Conservation (phyloP, 2,113 vertebrate genomes). For the Oceanites oceanicus region DNA sequence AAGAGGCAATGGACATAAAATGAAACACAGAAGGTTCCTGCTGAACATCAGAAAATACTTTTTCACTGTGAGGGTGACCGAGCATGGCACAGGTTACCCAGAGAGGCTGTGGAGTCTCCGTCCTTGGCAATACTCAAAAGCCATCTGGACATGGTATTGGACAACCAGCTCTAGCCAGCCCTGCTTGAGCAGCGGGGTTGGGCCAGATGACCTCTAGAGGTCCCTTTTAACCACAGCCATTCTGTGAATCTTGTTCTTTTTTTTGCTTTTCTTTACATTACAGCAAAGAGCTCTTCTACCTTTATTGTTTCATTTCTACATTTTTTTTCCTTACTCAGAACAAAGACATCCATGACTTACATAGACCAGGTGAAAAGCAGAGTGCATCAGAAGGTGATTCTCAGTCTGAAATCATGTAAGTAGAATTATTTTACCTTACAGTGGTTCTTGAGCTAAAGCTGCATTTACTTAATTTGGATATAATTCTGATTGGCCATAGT, state of each 20-base stretch:
- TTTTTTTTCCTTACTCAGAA: not conserved
- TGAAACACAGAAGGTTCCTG: not conserved
- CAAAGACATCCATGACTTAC: not conserved
- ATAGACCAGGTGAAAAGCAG: not conserved
- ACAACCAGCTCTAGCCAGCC: not conserved
- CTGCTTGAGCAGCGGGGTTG: not conserved
- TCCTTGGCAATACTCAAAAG: not conserved
- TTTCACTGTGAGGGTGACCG: not conserved
- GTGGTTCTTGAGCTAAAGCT: not conserved
- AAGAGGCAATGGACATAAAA: not conserved
- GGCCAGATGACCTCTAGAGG: not conserved
- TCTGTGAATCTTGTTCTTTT: not conserved
- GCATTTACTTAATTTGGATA: not conserved
- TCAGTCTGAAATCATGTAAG: constrained; percentile 63
- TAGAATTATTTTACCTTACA: not conserved
- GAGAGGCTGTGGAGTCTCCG: not conserved
- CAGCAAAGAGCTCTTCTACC: not conserved
- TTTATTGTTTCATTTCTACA: not conserved
- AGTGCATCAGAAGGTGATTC: not conserved
- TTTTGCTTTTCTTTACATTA: not conserved
- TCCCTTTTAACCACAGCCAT: not conserved
- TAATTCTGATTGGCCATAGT: not conserved
- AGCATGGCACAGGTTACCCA: not conserved
- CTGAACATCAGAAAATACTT: not conserved
- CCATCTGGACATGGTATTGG: not conserved